These are phyloP conservation scores for Rhodeus uyekii DNA, from an alignment of 2,797 vertebrate genomes.

Conservation along the genomic window DNA sequence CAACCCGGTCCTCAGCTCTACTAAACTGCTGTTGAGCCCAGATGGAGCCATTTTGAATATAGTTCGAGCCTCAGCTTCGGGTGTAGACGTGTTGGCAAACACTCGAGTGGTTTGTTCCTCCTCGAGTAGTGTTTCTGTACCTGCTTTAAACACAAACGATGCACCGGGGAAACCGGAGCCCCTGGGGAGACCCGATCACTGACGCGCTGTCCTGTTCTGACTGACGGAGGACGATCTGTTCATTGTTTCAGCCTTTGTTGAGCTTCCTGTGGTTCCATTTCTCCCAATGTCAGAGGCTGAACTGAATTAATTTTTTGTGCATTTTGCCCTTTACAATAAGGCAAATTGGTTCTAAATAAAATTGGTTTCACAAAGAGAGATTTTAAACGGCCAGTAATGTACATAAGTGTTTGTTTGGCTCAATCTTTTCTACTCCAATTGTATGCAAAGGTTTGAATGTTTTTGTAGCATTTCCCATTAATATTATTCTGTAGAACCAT, in stretches of 20 bases:
- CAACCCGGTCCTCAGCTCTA: slow-evolving; percentile 70
- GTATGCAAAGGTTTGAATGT: slow-evolving; percentile 56
- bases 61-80: slow-evolving; percentile 73
- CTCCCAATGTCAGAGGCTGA: neutral
- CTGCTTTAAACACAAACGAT: slow-evolving; percentile 69
- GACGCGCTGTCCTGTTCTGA: neutral
- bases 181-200: slow-evolving; percentile 10
- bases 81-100: slow-evolving; percentile 56
- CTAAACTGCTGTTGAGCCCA: slow-evolving; percentile 88
- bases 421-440: slow-evolving; percentile 51
- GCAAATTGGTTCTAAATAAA: neutral
- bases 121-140: slow-evolving; percentile 69
- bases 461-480: slow-evolving; percentile 66
- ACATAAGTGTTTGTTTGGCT: slow-evolving; percentile 54
- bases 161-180: slow-evolving; percentile 40
- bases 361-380: slow-evolving; percentile 51
- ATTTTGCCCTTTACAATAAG: slow-evolving; percentile 1
- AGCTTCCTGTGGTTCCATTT: slow-evolving; percentile 2
- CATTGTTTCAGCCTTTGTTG: too few relatives aligned
- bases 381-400: slow-evolving; percentile 69
- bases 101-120: slow-evolving; percentile 63
- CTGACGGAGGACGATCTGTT: neutral
- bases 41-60: slow-evolving; percentile 88
- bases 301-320: neutral
- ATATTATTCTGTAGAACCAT: slow-evolving; percentile 55